Evolutionary conservation across 2,797 vertebrate species (phyloP).

Genomic region (Hydrocynus forskahlii): DNA sequence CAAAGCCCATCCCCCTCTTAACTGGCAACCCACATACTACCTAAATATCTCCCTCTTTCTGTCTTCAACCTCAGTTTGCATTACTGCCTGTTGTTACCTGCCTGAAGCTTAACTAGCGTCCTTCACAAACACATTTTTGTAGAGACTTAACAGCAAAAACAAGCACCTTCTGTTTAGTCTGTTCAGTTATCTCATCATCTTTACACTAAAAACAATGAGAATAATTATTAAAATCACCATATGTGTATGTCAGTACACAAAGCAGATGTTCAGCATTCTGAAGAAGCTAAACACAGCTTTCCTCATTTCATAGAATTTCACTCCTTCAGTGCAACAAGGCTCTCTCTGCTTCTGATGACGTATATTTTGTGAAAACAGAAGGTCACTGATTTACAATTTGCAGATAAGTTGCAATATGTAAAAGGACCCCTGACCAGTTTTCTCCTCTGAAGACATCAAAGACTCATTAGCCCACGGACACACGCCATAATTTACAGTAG

Average conservation of each 20-base stretch:
- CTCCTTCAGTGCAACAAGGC: background rate
- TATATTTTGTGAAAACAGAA: background rate
- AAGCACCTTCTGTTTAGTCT: background rate
- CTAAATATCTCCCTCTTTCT: slow-evolving; percentile 29
- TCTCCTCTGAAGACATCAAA: background rate
- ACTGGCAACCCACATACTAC: slow-evolving; percentile 20
- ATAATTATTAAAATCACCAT: background rate
- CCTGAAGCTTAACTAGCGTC: slow-evolving; percentile 51
- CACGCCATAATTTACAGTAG: background rate
- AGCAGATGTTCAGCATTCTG: too few species aligned
- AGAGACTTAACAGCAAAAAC: background rate
- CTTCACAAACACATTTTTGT: slow-evolving; percentile 18
- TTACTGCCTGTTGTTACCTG: slow-evolving; percentile 58
- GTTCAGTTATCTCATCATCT: background rate
- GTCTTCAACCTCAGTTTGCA: slow-evolving; percentile 4
- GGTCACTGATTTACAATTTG: background rate
- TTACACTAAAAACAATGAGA: background rate
- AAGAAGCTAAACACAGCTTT: background rate
- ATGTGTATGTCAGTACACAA: background rate
- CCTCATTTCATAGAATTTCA: background rate
- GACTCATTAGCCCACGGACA: background rate
- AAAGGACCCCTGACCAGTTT: background rate
- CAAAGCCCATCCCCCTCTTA: slow-evolving; percentile 27
- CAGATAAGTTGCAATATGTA: background rate
- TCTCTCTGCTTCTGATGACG: background rate